Evolutionary conservation across 2,797 vertebrate genomes (phyloP).

Genomic region (Lindbergichthys nudifrons): DNA sequence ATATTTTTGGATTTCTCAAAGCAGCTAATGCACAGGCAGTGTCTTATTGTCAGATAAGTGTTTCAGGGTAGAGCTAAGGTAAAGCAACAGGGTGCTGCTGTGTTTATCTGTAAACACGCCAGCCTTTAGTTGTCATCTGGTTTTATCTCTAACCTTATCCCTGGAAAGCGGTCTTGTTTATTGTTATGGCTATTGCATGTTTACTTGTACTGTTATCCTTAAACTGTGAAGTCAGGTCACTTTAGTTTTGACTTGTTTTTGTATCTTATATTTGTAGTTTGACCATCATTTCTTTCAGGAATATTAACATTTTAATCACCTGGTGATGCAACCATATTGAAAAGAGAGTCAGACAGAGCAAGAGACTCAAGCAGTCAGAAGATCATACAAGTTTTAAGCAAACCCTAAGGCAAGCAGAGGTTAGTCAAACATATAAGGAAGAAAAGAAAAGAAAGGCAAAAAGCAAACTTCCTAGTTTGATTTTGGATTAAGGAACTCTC

Average conservation of each 20-base stretch:
- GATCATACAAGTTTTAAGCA: neutral
- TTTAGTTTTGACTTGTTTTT: neutral
- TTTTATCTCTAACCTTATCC: conserved; percentile 51
- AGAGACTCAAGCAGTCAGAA: neutral
- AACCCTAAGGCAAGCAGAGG: neutral
- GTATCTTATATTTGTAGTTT: neutral
- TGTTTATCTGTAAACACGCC: conserved; percentile 75
- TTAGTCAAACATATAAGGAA: neutral
- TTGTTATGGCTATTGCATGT: conserved; percentile 20
- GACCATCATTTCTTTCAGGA: neutral
- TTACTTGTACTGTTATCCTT: conserved; percentile 17
- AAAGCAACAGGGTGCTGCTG: conserved; percentile 36
- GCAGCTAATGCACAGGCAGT: neutral
- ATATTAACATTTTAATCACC: neutral
- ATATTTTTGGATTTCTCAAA: neutral
- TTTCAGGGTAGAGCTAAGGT: conserved; percentile 8
- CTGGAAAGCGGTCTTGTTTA: conserved; percentile 33
- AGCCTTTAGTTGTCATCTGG: conserved; percentile 29
- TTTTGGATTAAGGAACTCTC: too few species aligned
- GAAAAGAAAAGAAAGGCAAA: neutral
- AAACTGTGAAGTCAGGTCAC: conserved; percentile 10
- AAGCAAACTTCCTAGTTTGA: neutral
- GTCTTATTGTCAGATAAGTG: conserved; percentile 15
- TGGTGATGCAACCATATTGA: neutral
- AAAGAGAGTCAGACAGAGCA: neutral